phyloP scores from a whole-genome alignment of 2,113 vertebrate species.

The Periophthalmodon schlosseri region DNA sequence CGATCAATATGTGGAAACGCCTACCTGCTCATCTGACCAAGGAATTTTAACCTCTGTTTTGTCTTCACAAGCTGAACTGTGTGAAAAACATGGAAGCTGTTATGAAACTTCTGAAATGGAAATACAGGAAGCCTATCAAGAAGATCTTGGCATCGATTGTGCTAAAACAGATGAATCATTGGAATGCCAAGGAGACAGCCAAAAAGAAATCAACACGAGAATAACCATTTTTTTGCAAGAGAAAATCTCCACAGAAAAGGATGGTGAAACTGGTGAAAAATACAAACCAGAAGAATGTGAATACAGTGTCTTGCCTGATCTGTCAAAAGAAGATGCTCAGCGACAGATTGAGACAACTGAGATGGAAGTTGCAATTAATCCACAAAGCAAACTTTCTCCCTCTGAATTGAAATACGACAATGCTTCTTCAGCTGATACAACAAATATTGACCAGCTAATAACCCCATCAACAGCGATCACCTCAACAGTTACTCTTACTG shows the following conservation, averaged over 20 bases:
- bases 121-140: background rate
- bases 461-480: background rate
- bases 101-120: slow-evolving; percentile 7
- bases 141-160: background rate
- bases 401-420: background rate
- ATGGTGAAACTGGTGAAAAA: slow-evolving; percentile 3
- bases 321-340: background rate
- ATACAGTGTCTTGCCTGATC: background rate
- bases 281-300: background rate
- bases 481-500: background rate
- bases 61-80: slow-evolving; percentile 2
- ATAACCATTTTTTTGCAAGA: slow-evolving; percentile 7
- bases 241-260: background rate
- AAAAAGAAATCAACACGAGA: background rate
- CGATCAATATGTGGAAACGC: background rate
- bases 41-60: slow-evolving; percentile 13
- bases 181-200: background rate
- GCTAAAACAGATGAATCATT: slow-evolving; percentile 8
- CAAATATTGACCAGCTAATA: background rate
- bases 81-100: slow-evolving; percentile 6
- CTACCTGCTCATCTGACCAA: slow-evolving; percentile 10
- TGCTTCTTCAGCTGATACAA: background rate
- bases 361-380: background rate
- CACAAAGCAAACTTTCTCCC: background rate
- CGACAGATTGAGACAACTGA: background rate